Conservation (phyloP, 2,113 vertebrate genomes). For the Mesocricetus auratus region DNA sequence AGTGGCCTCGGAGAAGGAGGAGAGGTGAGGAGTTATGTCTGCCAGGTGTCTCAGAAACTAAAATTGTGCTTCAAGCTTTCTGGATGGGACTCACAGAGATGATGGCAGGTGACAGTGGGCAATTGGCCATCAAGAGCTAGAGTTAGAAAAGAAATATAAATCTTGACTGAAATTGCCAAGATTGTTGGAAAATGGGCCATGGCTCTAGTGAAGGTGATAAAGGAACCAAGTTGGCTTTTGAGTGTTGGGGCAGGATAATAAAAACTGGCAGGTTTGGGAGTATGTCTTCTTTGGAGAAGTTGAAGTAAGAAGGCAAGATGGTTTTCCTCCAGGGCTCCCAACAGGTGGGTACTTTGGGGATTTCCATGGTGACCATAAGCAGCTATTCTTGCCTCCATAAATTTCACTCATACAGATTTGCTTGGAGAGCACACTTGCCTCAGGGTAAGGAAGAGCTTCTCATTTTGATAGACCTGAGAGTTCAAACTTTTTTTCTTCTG, state of each 20-base stretch:
- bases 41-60: background rate
- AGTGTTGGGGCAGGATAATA: too few species aligned
- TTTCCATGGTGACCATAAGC: conserved; percentile 4
- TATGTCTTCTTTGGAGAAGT: background rate
- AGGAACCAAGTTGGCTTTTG: background rate
- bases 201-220: background rate
- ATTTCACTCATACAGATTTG: background rate
- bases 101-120: background rate
- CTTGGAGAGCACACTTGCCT: background rate
- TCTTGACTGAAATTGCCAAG: background rate
- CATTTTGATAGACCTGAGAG: background rate
- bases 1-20: background rate
- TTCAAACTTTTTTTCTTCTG: conserved; percentile 40
- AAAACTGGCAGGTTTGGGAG: background rate
- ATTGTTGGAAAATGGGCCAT: background rate
- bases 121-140: background rate
- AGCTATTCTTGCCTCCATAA: background rate
- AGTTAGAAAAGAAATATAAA: background rate
- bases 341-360: background rate
- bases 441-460: background rate
- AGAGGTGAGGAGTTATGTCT: too few species aligned
- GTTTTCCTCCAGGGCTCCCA: background rate
- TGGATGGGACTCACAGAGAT: background rate
- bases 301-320: background rate
- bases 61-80: background rate